Evolutionary conservation across 2,113 vertebrate genomes (phyloP), one percentile per base, ranked within the genome.

Genomic region (Channa maculata): DNA sequence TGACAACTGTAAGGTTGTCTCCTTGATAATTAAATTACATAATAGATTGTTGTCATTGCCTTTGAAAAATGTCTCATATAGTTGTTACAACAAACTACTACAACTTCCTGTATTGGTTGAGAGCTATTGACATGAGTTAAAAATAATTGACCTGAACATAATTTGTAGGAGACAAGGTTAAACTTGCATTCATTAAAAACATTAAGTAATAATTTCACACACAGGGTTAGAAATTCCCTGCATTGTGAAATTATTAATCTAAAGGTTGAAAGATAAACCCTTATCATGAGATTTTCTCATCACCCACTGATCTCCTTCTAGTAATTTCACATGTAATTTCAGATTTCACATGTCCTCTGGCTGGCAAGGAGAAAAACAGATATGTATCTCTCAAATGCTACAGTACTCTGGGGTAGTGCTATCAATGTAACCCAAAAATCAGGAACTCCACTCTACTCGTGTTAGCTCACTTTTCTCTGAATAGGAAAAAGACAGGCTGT

Each of bases 331-430:
- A 24, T 24, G 24, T 24, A 24, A 24, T 24, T 24, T 24, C 24
- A 6, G 37, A 83, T 81, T 75, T 78, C 76, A 62, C 68, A 58
- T 8, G 8, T 54, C 71, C 71, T 54, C 72, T 34, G 58, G 14
- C 34, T 55, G 14, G 6, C 51, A 41, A 49, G 33, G 14, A 65
- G 14, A 68, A 13, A 41, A 9, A 43, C 33, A 53, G 39, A 73
- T 73, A n/a, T 46, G 33, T 37, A 11, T 59, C 34, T 39, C 50
- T 50, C 38, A 65, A 73, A 70, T 77, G 65, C 63, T 55, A 62
- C 37, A 73, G 44, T 53, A 62, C 74, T 53, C 41, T 24, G 51
- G 57, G 68, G 39, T 10, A 1, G 41, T 33, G 45, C 71, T 65
- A 52, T 65, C 41, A 38, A 13, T 5, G 49, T 24, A 51, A 69